Evolutionary conservation across 1,140 invertebrate genomes (phyloP), one percentile per base, ranked within the genome.

Genomic region (Phymastichus coffea): DNA sequence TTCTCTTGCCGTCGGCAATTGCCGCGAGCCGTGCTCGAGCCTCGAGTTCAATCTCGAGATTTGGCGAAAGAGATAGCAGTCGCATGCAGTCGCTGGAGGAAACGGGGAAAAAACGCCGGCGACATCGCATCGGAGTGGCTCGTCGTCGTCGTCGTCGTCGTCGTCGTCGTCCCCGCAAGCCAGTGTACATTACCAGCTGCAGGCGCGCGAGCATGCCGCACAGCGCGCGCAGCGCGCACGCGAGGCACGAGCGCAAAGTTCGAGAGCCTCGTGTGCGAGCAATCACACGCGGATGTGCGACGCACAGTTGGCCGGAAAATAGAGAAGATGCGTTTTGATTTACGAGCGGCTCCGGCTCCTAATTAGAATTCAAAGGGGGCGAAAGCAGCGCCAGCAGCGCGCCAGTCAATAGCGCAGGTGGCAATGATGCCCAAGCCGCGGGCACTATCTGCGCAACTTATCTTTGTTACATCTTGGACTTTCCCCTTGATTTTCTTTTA

Each of bases 301-400:
- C n/a, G n/a, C n/a, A n/a, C n/a, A n/a, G n/a, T n/a, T n/a, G n/a
- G n/a, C n/a, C n/a, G n/a, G n/a, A n/a, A n/a, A n/a, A n/a, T n/a
- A n/a, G n/a, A n/a, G n/a, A 22, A 14, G 1, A 38, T 25, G 23
- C 22, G 37, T 49, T 63, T 61, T 63, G 61, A 66, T 58, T 66
- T 63, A 66, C 58, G 54, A 57, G 55, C 54, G 53, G 43, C 57
- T 46, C 56, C 48, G 23, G 46, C 43, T 40, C 44, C 64, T 66
- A 66, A 66, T 61, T 66, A 63, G 58, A 63, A 66, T 63, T 66
- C 51, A 60, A 58, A 61, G 38, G 37, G 46, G 25, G 26, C 35
- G 40, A 61, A 14, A n/a, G 22, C 41, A 20, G 17, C 41, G n/a
- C 41, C 20, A 7, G 25, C 49, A n/a, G n/a, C n/a, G n/a, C n/a